These are phyloP conservation scores for Alexandromys fortis DNA, from an alignment of 2,113 vertebrate genomes.

Conservation along the genomic window DNA sequence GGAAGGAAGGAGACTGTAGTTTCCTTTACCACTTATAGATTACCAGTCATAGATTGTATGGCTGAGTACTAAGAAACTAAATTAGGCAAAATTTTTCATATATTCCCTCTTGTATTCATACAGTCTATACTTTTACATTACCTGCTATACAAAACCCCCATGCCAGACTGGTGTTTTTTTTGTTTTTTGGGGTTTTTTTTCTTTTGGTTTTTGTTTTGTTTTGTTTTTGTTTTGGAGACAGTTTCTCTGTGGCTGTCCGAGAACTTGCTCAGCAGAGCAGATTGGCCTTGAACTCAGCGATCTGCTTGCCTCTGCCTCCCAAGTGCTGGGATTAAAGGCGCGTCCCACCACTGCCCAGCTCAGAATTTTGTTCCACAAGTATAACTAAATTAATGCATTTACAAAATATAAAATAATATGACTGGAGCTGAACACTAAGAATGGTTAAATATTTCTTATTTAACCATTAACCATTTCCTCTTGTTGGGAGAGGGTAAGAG, in stretches of 20 bases:
- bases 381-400: not conserved
- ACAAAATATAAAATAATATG: constrained; percentile 46
- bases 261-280: not conserved
- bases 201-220: not conserved
- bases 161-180: not conserved
- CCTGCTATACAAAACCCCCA: not conserved
- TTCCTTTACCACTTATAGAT: constrained; percentile 24
- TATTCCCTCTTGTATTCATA: constrained; percentile 7
- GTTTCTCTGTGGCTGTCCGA: not conserved
- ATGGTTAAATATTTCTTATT: constrained; percentile 2
- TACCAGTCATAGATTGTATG: not conserved
- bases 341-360: not conserved
- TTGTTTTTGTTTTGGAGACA: not conserved
- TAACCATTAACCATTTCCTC: no score
- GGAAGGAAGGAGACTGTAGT: not conserved
- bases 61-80: constrained; percentile 10
- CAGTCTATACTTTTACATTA: not conserved
- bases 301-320: no score
- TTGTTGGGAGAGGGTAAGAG: not conserved
- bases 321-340: not conserved
- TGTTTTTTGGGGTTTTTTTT: not conserved
- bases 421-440: constrained; percentile 5
- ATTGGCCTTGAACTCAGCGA: not conserved
- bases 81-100: not conserved
- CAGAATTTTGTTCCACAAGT: constrained; percentile 20